Evolutionary conservation across 2,888 invertebrate genomes (phyloP).

Genomic region (Orchesellides sinensis): DNA sequence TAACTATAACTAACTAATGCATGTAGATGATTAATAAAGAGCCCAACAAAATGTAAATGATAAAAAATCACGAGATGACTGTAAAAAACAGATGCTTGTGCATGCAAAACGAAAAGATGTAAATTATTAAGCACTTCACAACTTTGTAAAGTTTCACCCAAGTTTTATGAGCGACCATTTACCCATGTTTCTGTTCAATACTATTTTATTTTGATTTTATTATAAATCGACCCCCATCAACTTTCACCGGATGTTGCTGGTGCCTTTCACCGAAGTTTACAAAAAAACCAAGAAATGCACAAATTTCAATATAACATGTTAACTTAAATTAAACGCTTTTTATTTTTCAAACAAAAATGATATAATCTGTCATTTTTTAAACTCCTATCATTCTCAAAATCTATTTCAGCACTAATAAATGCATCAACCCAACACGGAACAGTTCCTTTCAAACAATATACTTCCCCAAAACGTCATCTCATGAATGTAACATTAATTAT

Average conservation of each 20-base stretch:
- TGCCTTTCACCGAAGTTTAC: not conserved
- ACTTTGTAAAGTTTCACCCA: too few species aligned
- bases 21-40: too few species aligned
- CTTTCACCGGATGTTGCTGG: conserved; percentile 20
- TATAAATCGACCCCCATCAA: conserved; percentile 8
- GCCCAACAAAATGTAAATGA: too few species aligned
- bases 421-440: conserved; percentile 68
- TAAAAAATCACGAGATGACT: too few species aligned
- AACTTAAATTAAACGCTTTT: conserved; percentile 48
- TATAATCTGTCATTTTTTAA: conserved; percentile 51
- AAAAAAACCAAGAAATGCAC: not conserved
- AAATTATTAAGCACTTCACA: too few species aligned
- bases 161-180: too few species aligned
- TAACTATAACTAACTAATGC: too few species aligned
- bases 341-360: conserved; percentile 48
- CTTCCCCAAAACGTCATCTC: conserved; percentile 36
- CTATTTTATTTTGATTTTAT: conserved; percentile 22
- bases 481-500: conserved; percentile 21
- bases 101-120: too few species aligned
- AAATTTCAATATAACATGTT: not conserved
- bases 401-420: conserved; percentile 67
- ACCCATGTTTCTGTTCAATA: too few species aligned
- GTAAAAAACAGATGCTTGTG: too few species aligned
- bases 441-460: conserved; percentile 57
- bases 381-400: conserved; percentile 58